Percentiles rank a stretch among this genome's conserved stretches.
These are phyloP conservation scores for Eupithecia subfuscata DNA, from an alignment of 2,888 invertebrate genomes.

Conservation along the genomic window DNA sequence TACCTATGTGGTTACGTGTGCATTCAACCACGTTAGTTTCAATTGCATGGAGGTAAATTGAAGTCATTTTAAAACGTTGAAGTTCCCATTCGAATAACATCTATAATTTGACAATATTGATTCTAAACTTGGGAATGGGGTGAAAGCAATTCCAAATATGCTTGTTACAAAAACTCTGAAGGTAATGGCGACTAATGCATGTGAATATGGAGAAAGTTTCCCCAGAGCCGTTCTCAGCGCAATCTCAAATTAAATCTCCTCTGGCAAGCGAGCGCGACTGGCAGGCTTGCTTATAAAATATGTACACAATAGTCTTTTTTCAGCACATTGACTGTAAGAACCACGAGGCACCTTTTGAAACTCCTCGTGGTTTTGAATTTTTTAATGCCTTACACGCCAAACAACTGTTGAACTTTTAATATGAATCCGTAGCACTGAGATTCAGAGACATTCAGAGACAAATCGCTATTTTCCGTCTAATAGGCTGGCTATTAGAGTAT, in stretches of 20 bases:
- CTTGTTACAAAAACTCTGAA: constrained; percentile 65
- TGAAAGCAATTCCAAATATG: constrained; percentile 58
- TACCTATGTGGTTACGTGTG: constrained; percentile 1
- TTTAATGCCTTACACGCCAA: constrained; percentile 35
- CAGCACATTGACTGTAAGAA: constrained; percentile 58
- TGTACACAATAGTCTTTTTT: constrained; percentile 61
- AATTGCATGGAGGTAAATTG: neutral
- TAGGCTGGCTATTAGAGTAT: constrained; percentile 1
- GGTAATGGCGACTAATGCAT: constrained; percentile 71
- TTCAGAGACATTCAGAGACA: constrained; percentile 13
- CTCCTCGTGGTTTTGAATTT: constrained; percentile 35
- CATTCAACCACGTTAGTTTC: neutral
- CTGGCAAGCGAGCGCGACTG: constrained; percentile 61
- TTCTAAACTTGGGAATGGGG: constrained; percentile 53
- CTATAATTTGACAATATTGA: constrained; percentile 52
- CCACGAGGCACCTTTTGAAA: constrained; percentile 49
- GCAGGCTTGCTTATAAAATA: constrained; percentile 60
- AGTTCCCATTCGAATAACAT: neutral
- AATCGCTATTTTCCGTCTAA: constrained; percentile 8
- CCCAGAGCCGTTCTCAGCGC: constrained; percentile 64
- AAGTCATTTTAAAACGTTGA: neutral
- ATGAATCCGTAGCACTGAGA: constrained; percentile 10
- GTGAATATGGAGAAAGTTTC: constrained; percentile 75
- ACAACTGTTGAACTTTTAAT: constrained; percentile 27
- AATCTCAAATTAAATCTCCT: constrained; percentile 81